Evolutionary conservation across 2,113 vertebrate species (phyloP), one percentile per base, ranked within the genome.

Genomic region (Nothocercus julius): DNA sequence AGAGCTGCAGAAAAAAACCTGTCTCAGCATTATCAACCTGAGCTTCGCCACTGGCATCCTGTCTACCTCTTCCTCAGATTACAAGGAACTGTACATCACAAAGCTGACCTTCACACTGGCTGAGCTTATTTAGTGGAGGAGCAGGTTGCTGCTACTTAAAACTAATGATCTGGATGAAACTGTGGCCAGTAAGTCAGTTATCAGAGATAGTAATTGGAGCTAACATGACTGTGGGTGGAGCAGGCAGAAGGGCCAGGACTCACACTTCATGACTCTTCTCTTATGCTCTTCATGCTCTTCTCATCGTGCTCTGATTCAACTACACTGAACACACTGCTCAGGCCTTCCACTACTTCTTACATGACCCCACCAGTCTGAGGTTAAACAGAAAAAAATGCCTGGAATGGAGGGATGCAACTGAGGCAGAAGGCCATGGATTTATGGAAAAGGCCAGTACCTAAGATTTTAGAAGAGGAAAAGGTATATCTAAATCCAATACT

Each of bases 171-270:
- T 56, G 38, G 51, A 77, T 18, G 10, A 54, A 61, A 54, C 27
- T 70, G 64, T 32, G 44, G 47, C n/a, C 49, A 91, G 5, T 25
- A 40, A 6, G 11, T 63, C 58, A 38, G 68, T 16, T 67, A 47
- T 54, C 68, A 73, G 47, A 59, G 40, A 77, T 40, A 72, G 27
- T 47, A 79, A 79, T 3, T 44, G 40, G 30, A 87, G 38, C 6
- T 0, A 1, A 68, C 0, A 0, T 20, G 40, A 25, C 25, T 17
- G 24, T 47, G 17, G 79, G 21, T 30, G 32, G 74, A n/a, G 34
- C 11, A 87, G 47, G 47, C 15, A 92, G 42, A 61, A 45, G 27
- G 38, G 54, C 49, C 44, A 44, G 54, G 49, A 87, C 47, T 11
- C 2, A 19, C 2, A 64, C 17, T 69, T 91, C 38, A 21, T 9